A percentile compares a stretch with the other conserved stretches of the same genome.
These are phyloP conservation scores for Halesus radiatus DNA, from an alignment of 1,140 invertebrate species.

Conservation along the genomic window DNA sequence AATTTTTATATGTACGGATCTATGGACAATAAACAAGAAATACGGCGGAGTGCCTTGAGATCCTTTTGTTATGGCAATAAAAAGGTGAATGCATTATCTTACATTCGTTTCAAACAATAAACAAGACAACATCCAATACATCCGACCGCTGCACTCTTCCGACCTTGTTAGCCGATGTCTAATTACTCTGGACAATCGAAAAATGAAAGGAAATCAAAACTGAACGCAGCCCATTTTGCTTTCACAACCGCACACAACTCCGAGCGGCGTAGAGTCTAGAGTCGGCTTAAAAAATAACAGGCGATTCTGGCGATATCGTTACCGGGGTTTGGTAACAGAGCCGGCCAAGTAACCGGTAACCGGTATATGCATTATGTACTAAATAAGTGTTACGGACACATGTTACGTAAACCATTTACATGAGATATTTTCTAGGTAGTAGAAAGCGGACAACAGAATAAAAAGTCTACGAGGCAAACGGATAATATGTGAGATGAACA, in stretches of 20 bases:
- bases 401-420: constrained; percentile 38
- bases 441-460: constrained; percentile 34
- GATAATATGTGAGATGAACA: constrained; percentile 22
- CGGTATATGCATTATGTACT: constrained; percentile 39
- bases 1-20: too few relatives aligned
- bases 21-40: too few relatives aligned
- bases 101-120: too few relatives aligned
- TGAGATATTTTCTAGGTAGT: constrained; percentile 31
- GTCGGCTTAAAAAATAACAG: constrained; percentile 19
- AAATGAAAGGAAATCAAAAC: constrained; percentile 31
- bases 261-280: background rate
- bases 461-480: background rate
- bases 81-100: too few relatives aligned
- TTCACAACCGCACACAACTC: constrained; percentile 17
- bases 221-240: constrained; percentile 19
- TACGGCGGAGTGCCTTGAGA: too few relatives aligned
- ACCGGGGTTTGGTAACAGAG: constrained; percentile 32
- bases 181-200: constrained; percentile 14
- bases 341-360: constrained; percentile 5
- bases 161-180: constrained; percentile 18
- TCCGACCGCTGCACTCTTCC: background rate
- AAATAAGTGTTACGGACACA: constrained; percentile 37
- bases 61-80: too few relatives aligned
- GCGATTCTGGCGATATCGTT: constrained; percentile 28
- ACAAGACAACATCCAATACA: too few relatives aligned